Conservation (phyloP, 2,113 vertebrate species). For the Cacatua alba region DNA sequence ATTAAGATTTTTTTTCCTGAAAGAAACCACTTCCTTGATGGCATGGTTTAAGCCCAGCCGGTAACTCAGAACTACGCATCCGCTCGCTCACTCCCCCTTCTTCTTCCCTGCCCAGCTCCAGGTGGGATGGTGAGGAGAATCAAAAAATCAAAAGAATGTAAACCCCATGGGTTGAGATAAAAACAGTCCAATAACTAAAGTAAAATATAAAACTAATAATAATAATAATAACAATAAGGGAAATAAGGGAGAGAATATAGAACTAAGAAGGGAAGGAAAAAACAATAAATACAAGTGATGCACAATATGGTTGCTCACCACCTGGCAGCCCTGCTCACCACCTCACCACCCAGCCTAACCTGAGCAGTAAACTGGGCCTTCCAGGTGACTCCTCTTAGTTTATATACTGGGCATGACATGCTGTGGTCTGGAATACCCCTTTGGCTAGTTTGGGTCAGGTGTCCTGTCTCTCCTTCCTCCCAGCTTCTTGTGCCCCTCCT, state of each 20-base stretch:
- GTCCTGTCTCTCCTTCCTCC: not conserved
- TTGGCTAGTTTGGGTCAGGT: not conserved
- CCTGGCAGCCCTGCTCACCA: too few relatives aligned
- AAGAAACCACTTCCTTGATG: not conserved
- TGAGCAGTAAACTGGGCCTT: not conserved
- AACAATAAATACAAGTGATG: not conserved
- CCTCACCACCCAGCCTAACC: not conserved
- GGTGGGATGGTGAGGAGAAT: not conserved
- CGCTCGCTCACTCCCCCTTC: not conserved
- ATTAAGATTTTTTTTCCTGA: not conserved
- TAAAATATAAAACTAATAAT: not conserved
- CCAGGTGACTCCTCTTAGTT: not conserved
- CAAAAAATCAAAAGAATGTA: not conserved
- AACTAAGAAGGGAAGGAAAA: not conserved
- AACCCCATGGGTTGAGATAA: not conserved
- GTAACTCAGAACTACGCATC: not conserved
- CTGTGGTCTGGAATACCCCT: not conserved
- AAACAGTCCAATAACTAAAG: not conserved
- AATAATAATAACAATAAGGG: not conserved
- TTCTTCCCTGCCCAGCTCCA: not conserved
- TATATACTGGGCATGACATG: not conserved
- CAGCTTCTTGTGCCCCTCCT: too few relatives aligned
- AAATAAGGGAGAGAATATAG: not conserved
- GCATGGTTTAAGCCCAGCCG: not conserved
- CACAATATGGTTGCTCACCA: not conserved